Evolutionary conservation across 2,888 invertebrate species (phyloP), one percentile per base, ranked within the genome.

Genomic region (Bugula neritina): DNA sequence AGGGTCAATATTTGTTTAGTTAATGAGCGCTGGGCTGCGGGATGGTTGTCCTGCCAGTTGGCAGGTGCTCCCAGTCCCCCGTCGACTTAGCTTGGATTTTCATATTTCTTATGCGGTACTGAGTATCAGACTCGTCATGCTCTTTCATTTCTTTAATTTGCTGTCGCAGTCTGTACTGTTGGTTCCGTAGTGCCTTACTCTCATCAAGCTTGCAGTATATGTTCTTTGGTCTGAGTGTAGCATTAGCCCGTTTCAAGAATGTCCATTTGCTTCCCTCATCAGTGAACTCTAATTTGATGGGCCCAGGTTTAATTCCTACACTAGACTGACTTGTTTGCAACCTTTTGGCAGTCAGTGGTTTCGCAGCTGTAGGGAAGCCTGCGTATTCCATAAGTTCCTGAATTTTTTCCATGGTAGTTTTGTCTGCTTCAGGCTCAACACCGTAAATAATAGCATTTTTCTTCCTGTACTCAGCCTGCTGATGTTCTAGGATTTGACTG

Each of bases 291-390:
- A 52, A 21, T 52, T 52, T 52, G 52, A 52, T 52, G 52, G 52
- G 52, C 10, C 52, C 52, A 52, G 52, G 21, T 52, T 52, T 52
- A 21, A 13, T 21, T 52, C 52, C 21, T 21, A 10, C 10, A 52
- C 52, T 52, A 10, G 52, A 52, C 10, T 10, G 21, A 52, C 21
- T 52, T 10, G 52, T 21, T 52, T 10, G 52, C 21, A 52, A 21
- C 21, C 52, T 52, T 52, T 52, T 52, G 52, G 52, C 52, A 52
- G 52, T 52, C 52, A 52, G 52, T 52, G 52, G 52, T 52, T 52
- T 52, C 10, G 52, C 10, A 21, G 21, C 21, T 10, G 52, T 21
- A 13, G 52, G 21, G 21, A 52, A 52, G 21, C 52, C 21, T 21
- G 10, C 52, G 21, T 52, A 10, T 13, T 52, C 52, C 10, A 52